Base-by-base conservation (phyloP, 2,113 vertebrate genomes). In the Chionis minor region DNA sequence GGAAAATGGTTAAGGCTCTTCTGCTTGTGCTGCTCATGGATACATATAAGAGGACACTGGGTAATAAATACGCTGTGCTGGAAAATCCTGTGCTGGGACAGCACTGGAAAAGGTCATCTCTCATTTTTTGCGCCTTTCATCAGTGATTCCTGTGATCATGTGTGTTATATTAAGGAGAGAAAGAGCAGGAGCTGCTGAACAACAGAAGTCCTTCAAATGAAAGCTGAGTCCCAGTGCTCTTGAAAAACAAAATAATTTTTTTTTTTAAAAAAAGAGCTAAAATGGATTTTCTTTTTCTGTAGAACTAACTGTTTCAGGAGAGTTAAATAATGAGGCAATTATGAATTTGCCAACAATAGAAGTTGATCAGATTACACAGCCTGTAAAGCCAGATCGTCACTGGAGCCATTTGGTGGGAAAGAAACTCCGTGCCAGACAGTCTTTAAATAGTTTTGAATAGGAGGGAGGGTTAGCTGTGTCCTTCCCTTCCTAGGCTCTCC, bases 331-430 rank as follows among this genome's bases (percentile, higher is more conserved):
- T 32, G 81, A 93, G 55, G 81, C 89, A 91, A 44, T 88, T 94
- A 88, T 13, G 12, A 91, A 91, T 90, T 92, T 90, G 63, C 78
- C 95, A 71, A 97, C 96, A 97, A 96, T 96, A 90, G 93, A 86
- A 56, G 78, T 20, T 11, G 91, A 96, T 97, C 95, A 96, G 96
- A 97, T 97, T 96, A 96, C 91, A 54, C 2, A 15, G 95, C 93
- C 93, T 82, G 80, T 44, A 95, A 81, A 92, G 84, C 70, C 84
- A 90, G 93, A 90, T 83, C 28, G 23, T 95, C 93, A 74, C 78
- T 77, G 95, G 81, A 75, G 89, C 92, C 84, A 12, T 66, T 97
- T 92, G 95, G 95, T 97, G 96, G 94, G 97, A 97, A 96, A 95
- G 95, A n/a, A 91, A 77, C 45, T 86, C 75, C 54, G 72, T 54